Evolutionary conservation across 2,888 invertebrate species (phyloP).

Genomic region (Ormyrus rosae): DNA sequence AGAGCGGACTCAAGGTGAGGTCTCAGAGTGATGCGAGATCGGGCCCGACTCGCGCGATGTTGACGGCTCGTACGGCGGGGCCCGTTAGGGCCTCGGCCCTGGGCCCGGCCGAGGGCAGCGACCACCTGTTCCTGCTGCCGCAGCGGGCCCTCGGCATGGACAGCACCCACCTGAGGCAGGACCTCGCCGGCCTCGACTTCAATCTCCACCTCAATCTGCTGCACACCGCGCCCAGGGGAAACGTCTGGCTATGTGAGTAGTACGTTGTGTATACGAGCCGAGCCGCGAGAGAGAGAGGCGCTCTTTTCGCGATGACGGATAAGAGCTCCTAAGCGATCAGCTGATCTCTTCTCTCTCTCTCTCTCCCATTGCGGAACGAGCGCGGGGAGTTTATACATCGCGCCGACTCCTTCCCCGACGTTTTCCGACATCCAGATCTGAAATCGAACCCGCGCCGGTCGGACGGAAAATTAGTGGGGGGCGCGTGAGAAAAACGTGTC

Average conservation of each 20-base stretch:
- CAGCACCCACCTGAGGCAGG: constrained; percentile 77
- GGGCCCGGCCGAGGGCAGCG: constrained; percentile 77
- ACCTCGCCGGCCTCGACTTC: constrained; percentile 78
- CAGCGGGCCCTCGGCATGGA: constrained; percentile 79
- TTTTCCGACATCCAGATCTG: too few relatives aligned
- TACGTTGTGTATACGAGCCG: neutral
- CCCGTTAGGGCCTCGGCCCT: constrained; percentile 72
- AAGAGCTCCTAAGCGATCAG: neutral
- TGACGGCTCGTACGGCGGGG: constrained; percentile 72
- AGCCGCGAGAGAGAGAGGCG: neutral
- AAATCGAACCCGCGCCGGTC: too few relatives aligned
- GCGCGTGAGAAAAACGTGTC: too few relatives aligned
- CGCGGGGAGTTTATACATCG: too few relatives aligned
- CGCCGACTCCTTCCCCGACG: too few relatives aligned
- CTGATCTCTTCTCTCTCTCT: neutral
- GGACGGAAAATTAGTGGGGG: too few relatives aligned
- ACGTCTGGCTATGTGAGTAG: constrained; percentile 80
- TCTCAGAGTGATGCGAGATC: constrained; percentile 48
- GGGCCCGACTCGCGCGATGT: constrained; percentile 63
- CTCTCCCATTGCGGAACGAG: too few relatives aligned
- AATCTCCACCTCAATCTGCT: constrained; percentile 76
- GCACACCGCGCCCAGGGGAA: constrained; percentile 78
- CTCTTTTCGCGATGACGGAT: neutral
- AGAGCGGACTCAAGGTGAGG: neutral
- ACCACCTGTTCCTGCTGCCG: constrained; percentile 78